Evolutionary conservation across 2,113 vertebrate genomes (phyloP), one percentile per base, ranked within the genome.

Genomic region (Upupa epops): DNA sequence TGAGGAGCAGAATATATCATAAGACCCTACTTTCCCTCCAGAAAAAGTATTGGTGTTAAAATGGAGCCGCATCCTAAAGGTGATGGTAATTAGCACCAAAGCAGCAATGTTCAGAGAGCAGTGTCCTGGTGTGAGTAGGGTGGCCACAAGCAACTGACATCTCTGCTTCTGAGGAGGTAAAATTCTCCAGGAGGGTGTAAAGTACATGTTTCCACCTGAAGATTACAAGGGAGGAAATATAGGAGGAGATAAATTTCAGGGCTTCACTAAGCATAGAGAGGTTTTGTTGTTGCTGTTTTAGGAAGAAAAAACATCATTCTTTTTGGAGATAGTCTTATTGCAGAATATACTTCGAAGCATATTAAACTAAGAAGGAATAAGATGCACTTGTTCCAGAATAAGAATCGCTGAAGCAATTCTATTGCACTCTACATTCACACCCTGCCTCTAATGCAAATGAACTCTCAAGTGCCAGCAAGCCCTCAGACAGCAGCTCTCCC

Each of bases 381-480:
- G 71, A 73, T 56, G 48, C 72, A 82, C 75, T 63, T 32, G 6
- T 89, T 88, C 63, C 79, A 83, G 68, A 94, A 70, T 55, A 92
- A 70, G 71, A 89, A 91, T 88, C 77, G 21, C 42, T 89, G 18
- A 52, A 63, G 82, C 63, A 91, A 66, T 89, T 79, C 85, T 70
- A 1, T 36, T 89, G n/a, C 85, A 77, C 71, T 92, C 68, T 14
- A 28, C 42, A 63, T 77, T 88, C 85, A 59, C 60, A 86, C 78
- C 66, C 74, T 96, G 71, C 75, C 91, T 94, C 60, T 31, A 64
- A 95, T 95, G 87, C 82, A 95, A 93, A 95, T 85, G 55, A 92
- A 80, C 63, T 83, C 84, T 87, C 82, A 55, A 91, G 93, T 89
- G 75, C 59, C 74, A 61, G 75, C 64, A 85, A 76, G 63, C 71